Evolutionary conservation across 2,888 invertebrate species (phyloP).

Genomic region (Mesorhabditis spiculigera): DNA sequence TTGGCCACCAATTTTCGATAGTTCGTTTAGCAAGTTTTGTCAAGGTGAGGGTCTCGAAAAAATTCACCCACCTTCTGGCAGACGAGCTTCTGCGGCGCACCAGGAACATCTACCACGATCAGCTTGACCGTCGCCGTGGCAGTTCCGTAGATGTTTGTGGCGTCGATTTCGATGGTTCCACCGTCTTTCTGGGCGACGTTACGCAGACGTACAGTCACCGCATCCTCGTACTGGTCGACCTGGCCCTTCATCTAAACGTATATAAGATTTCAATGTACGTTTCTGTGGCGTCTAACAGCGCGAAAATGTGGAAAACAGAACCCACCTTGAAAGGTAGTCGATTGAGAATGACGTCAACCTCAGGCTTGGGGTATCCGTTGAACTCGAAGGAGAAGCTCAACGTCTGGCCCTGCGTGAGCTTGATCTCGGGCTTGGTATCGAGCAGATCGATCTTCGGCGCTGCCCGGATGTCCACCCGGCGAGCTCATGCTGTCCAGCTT

Average conservation of each 20-base stretch:
- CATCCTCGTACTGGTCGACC: constrained; percentile 13
- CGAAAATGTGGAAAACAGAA: neutral
- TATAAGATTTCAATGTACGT: neutral
- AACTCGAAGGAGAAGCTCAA: constrained; percentile 10
- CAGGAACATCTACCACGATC: constrained; percentile 13
- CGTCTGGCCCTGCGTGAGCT: constrained; percentile 8
- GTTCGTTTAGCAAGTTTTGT: no score
- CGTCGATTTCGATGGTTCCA: constrained; percentile 9
- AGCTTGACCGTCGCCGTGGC: neutral
- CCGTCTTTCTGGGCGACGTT: constrained; percentile 1
- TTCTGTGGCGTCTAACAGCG: neutral
- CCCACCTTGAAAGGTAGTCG: constrained; percentile 3
- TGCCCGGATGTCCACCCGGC: neutral
- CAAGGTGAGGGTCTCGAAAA: no score
- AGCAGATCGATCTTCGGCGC: neutral
- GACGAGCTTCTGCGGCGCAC: constrained; percentile 5
- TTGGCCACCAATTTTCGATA: no score
- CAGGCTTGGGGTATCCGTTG: constrained; percentile 10
- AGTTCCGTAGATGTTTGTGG: constrained; percentile 7
- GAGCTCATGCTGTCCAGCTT: neutral
- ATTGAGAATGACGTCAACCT: constrained; percentile 12
- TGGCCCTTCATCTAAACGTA: constrained; percentile 5
- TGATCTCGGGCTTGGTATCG: constrained; percentile 1
- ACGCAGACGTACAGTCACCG: constrained; percentile 11
- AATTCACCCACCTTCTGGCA: neutral